Conservation (phyloP, 2,888 invertebrate genomes). For the Anagyrus pseudococci region DNA sequence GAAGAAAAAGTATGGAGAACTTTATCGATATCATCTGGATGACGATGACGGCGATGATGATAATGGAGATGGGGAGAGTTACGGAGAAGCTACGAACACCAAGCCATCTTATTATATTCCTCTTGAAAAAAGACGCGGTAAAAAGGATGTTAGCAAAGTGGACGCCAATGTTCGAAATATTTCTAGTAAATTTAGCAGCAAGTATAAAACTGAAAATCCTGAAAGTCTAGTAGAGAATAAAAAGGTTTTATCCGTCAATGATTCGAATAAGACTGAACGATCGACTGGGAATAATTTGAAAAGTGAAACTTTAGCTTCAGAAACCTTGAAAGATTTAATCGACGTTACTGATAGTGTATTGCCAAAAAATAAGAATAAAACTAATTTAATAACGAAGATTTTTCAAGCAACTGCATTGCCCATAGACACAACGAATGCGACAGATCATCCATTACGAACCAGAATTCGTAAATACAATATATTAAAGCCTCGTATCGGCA, state of each 20-base stretch:
- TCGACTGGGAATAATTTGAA: too few relatives aligned
- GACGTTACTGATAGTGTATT: too few relatives aligned
- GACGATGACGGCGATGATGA: slow-evolving; percentile 27
- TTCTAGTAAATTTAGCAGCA: slow-evolving; percentile 47
- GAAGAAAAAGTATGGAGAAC: slow-evolving; percentile 16
- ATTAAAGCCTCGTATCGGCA: too few relatives aligned
- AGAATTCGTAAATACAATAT: too few relatives aligned
- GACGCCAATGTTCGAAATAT: slow-evolving; percentile 41
- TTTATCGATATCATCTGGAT: slow-evolving; percentile 37
- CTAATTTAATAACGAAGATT: too few relatives aligned
- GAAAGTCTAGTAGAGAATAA: slow-evolving; percentile 24
- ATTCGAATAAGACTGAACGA: too few relatives aligned
- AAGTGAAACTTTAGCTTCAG: too few relatives aligned
- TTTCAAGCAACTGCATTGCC: too few relatives aligned
- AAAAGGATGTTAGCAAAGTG: slow-evolving; percentile 38
- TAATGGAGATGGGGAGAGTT: slow-evolving; percentile 12
- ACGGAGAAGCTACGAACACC: slow-evolving; percentile 20
- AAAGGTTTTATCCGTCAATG: slow-evolving; percentile 21
- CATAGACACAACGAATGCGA: too few relatives aligned
- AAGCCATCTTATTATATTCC: slow-evolving; percentile 27
- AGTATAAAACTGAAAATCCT: slow-evolving; percentile 41
- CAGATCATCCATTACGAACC: too few relatives aligned
- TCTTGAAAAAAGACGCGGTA: slow-evolving; percentile 34
- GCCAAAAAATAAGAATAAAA: too few relatives aligned
- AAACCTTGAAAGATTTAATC: too few relatives aligned